Percentiles rank a stretch among this genome's conserved stretches.
These are phyloP conservation scores for Leptobrachium leishanense DNA, from an alignment of 2,113 vertebrate species.

Conservation along the genomic window DNA sequence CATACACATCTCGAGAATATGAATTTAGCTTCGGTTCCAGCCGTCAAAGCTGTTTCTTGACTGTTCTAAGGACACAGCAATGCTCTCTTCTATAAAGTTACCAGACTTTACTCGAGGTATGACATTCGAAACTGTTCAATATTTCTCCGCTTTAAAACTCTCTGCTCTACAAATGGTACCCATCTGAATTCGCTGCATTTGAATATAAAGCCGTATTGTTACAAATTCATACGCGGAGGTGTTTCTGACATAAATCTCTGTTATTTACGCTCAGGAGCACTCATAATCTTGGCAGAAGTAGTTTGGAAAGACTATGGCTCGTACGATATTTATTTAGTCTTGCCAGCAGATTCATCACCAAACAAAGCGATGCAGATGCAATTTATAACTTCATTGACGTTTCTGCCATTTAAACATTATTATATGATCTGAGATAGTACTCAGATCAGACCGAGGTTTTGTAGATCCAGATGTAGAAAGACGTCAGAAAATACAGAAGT, in stretches of 20 bases:
- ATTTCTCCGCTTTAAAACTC: not conserved
- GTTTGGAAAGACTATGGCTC: constrained; percentile 1
- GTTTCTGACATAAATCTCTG: constrained; percentile 2
- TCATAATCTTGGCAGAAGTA: not conserved
- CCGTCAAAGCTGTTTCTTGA: not conserved
- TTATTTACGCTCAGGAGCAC: not conserved
- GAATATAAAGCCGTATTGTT: not conserved
- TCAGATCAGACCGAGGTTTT: not conserved
- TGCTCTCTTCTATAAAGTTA: not conserved
- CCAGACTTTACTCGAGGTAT: not conserved
- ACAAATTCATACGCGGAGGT: not conserved
- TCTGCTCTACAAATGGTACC: not conserved
- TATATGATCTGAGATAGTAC: not conserved
- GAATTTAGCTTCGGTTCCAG: not conserved
- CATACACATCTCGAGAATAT: not conserved
- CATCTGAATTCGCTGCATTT: not conserved
- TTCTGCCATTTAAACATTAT: not conserved
- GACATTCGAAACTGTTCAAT: not conserved
- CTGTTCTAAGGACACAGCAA: not conserved
- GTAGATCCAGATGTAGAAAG: not conserved
- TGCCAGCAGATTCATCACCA: constrained; percentile 1
- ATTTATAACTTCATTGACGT: not conserved
- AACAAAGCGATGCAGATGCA: not conserved
- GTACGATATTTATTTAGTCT: not conserved
- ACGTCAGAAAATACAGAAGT: not conserved